Evolutionary conservation across 2,797 vertebrate genomes (phyloP).

Genomic region (Selene dorsalis): DNA sequence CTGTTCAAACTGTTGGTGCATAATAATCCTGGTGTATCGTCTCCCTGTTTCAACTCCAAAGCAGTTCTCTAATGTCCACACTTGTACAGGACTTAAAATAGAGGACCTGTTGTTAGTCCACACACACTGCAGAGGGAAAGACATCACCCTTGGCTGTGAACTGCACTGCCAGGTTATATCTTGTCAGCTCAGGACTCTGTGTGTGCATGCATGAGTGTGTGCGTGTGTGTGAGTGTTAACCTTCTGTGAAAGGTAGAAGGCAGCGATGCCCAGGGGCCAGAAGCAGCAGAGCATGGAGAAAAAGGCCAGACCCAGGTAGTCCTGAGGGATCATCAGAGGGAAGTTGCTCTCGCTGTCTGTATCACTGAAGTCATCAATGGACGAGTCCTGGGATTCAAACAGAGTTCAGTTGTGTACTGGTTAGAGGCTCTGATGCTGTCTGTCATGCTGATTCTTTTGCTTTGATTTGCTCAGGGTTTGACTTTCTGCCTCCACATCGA

Average conservation of each 20-base stretch:
- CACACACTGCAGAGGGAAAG: conserved; percentile 29
- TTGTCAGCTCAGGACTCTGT: conserved; percentile 34
- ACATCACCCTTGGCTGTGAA: conserved; percentile 50
- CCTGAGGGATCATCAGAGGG: conserved; percentile 89
- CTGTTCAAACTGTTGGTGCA: conserved; percentile 21
- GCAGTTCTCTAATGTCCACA: conserved; percentile 52
- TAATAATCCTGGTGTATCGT: conserved; percentile 66
- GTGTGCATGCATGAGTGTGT: conserved; percentile 16
- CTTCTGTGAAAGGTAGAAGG: conserved; percentile 94
- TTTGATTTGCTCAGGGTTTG: background rate
- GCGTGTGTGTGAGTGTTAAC: conserved; percentile 70
- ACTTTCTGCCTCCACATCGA: background rate
- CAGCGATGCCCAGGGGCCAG: conserved; percentile 93
- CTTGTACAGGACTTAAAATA: conserved; percentile 28
- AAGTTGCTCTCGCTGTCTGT: conserved; percentile 87
- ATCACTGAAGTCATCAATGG: conserved; percentile 88
- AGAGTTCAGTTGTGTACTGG: conserved; percentile 35
- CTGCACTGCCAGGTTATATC: conserved; percentile 45
- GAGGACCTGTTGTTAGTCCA: conserved; percentile 31
- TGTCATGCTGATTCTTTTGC: background rate
- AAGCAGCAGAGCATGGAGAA: conserved; percentile 96
- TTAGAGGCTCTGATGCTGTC: background rate
- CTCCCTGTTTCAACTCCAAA: conserved; percentile 17
- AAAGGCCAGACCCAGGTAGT: conserved; percentile 91
- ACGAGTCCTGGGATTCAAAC: conserved; percentile 83